phyloP scores from a whole-genome alignment of 2,888 invertebrate genomes.

The Spilosoma lubricipeda region DNA sequence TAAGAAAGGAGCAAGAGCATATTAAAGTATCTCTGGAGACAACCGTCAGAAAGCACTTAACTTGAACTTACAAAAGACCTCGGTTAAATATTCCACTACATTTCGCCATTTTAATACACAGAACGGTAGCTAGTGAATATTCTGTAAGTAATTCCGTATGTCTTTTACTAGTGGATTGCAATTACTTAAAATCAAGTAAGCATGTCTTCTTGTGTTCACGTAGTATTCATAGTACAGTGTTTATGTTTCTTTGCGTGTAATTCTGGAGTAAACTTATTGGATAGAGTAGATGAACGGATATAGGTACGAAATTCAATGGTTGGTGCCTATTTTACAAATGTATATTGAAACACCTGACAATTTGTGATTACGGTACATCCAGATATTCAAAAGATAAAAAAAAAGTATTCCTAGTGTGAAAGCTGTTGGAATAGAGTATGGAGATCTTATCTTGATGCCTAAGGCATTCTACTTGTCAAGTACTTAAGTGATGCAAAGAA shows the following conservation, averaged over 20 bases:
- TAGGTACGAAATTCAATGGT: not conserved
- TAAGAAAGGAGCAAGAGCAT: not conserved
- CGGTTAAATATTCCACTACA: not conserved
- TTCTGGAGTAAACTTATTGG: not conserved
- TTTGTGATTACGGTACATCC: not conserved
- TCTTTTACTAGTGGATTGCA: not conserved
- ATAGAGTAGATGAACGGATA: not conserved
- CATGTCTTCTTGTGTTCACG: not conserved
- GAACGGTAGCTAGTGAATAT: not conserved
- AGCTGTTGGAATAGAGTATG: not conserved
- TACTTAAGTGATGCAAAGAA: too few species aligned
- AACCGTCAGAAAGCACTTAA: not conserved
- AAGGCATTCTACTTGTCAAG: not conserved
- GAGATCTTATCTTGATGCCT: not conserved
- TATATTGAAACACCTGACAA: not conserved
- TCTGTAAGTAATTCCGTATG: not conserved
- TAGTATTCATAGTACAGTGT: not conserved
- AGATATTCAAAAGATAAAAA: not conserved
- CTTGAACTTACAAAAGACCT: not conserved
- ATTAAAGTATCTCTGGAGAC: not conserved
- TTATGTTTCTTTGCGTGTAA: not conserved
- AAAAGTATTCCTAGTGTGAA: not conserved
- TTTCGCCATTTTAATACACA: not conserved
- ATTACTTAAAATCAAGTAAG: not conserved
- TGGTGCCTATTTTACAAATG: not conserved